A percentile compares a stretch with the other conserved stretches of the same genome.
These are phyloP conservation scores for Pseudanteris insignis DNA, from an alignment of 2,888 invertebrate genomes.

Conservation along the genomic window DNA sequence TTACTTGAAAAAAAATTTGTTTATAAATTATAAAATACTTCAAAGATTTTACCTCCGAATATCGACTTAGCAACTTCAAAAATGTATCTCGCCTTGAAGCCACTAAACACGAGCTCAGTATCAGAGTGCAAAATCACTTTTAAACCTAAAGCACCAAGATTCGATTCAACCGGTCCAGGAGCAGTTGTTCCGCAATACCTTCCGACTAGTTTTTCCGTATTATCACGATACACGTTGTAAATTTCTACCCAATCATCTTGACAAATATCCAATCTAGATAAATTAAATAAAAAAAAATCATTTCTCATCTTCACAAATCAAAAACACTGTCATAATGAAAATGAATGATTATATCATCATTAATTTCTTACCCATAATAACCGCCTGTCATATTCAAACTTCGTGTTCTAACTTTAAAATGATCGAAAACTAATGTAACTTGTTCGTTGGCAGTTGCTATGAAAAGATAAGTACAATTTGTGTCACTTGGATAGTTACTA, in stretches of 20 bases:
- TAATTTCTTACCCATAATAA: slow-evolving; percentile 78
- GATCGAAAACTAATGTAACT: slow-evolving; percentile 89
- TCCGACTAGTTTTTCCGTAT: slow-evolving; percentile 84
- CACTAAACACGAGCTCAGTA: slow-evolving; percentile 86
- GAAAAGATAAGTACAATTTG: slow-evolving; percentile 93
- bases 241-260: slow-evolving; percentile 95
- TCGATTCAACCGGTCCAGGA: slow-evolving; percentile 95
- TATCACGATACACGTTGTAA: slow-evolving; percentile 87
- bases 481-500: slow-evolving; percentile 94
- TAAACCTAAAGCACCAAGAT: slow-evolving; percentile 86
- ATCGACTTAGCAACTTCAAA: slow-evolving; percentile 90
- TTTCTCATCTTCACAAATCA: too few species aligned
- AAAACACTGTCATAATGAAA: neutral
- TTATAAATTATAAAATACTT: neutral
- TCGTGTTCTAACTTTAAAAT: slow-evolving; percentile 88
- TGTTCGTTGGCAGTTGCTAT: slow-evolving; percentile 87
- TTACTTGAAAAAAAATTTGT: too few species aligned
- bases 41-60: slow-evolving; percentile 75
- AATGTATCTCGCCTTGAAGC: slow-evolving; percentile 95
- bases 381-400: slow-evolving; percentile 80
- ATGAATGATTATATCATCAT: too few species aligned
- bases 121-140: slow-evolving; percentile 91
- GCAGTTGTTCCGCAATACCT: slow-evolving; percentile 91
- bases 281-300: too few species aligned
- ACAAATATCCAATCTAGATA: slow-evolving; percentile 77